Base-by-base conservation (phyloP, 1,140 invertebrate species). In the Gryon sp. region DNA sequence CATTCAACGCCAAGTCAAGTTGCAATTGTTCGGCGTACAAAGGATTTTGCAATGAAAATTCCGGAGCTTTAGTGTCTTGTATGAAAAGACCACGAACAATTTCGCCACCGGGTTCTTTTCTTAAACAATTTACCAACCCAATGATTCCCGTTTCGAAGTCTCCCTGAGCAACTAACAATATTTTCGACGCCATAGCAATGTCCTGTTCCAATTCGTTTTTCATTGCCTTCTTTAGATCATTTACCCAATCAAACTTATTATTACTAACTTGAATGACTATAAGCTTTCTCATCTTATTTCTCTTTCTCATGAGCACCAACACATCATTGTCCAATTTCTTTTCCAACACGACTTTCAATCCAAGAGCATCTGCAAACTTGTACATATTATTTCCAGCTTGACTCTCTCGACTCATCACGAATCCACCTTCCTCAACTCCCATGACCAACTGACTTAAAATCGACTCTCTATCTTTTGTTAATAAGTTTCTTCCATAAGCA, bases 1-100 rank as follows among this genome's bases (percentile, higher is more conserved):
- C 92, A 83, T 97, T 98, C n/a, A 95, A 87, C n/a, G 92, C 91
- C 55, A 98, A 86, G 85, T 97, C 94, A 59, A 94, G 89, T 20
- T 91, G 84, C 1, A 94, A 76, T 79, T 94, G 93, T 8, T 90
- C 84, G n/a, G 89, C 80, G 79, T 94, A 95, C 1, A 95, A 88
- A 1, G 91, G 87, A 76, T 92, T 80, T n/a, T 91, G 79, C 0
- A 92, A 81, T 72, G 92, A 90, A 69, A 95, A 95, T 1, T 85
- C 76, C 2, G 93, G 93, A 5, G 92, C 93, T 40, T 90, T 89
- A 2, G 86, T 79, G 74, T 94, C 93, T 72, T 92, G 87, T 32
- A 95, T 91, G 7, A 93, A 88, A 2, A 95, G 81, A 22, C 92
- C 91, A 43, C 90, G 89, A 2, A 92, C 85, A 7, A 91, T 86